Evolutionary conservation across 2,113 vertebrate genomes (phyloP).

Genomic region (Ranitomeya imitator): DNA sequence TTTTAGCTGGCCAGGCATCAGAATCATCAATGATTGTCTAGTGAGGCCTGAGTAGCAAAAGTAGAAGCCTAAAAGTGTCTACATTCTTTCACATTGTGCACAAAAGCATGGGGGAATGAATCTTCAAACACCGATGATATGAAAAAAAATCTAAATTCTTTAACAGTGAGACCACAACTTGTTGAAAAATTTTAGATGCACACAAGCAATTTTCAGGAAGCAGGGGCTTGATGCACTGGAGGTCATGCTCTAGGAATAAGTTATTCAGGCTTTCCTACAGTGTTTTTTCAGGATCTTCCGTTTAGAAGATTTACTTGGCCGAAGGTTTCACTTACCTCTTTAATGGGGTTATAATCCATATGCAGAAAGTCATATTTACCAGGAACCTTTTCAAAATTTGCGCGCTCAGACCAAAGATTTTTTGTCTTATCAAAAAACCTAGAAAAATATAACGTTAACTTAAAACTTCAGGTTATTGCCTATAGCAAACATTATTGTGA

Average conservation of each 20-base stretch:
- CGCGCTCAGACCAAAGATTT: constrained; percentile 81
- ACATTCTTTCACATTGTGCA: neutral
- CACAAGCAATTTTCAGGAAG: neutral
- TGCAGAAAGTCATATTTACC: constrained; percentile 88
- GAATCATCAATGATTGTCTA: too few relatives aligned
- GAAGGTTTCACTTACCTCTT: constrained; percentile 11
- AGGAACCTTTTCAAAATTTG: constrained; percentile 78
- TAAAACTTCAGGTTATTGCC: neutral
- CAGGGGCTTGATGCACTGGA: neutral
- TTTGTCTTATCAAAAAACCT: constrained; percentile 91
- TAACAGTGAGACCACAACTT: neutral
- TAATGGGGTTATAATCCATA: constrained; percentile 76
- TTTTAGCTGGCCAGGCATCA: too few relatives aligned
- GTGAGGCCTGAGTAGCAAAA: neutral
- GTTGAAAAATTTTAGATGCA: neutral
- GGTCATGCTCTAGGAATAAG: neutral
- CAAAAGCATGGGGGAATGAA: too few relatives aligned
- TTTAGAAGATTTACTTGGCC: neutral
- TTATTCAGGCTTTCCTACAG: too few relatives aligned
- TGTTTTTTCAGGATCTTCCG: neutral
- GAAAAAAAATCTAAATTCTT: neutral
- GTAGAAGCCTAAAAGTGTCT: neutral
- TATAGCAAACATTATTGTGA: neutral
- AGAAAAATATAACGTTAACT: constrained; percentile 33
- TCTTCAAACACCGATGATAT: too few relatives aligned